phyloP scores from a whole-genome alignment of 2,113 vertebrate species.

The Gymnobelideus leadbeateri region DNA sequence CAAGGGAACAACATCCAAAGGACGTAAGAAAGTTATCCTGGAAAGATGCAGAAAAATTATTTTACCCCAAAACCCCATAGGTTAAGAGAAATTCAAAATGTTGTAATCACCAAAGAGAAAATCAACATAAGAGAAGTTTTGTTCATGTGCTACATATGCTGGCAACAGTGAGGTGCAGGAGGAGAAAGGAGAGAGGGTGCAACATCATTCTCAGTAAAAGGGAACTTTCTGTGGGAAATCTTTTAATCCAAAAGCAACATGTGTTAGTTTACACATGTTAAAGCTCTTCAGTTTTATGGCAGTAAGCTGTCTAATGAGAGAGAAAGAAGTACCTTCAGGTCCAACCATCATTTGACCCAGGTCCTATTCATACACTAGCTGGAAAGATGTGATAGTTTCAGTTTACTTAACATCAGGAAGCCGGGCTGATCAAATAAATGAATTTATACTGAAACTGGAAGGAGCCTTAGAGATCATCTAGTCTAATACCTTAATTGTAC shows the following conservation, averaged over 20 bases:
- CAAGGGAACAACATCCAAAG: background rate
- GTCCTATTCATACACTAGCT: background rate
- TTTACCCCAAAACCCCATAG: background rate
- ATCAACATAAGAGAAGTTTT: background rate
- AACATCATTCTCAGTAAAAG: background rate
- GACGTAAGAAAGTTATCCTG: background rate
- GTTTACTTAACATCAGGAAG: background rate
- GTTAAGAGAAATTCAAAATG: background rate
- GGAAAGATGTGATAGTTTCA: background rate
- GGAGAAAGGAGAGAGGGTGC: background rate
- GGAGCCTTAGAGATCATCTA: background rate
- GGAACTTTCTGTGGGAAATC: background rate
- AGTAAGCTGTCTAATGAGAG: background rate
- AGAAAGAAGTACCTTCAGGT: background rate
- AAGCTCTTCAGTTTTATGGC: constrained; percentile 9
- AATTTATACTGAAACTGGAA: background rate
- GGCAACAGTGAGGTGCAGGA: background rate
- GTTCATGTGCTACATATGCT: background rate
- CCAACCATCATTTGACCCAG: background rate
- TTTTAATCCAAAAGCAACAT: background rate
- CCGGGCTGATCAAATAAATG: background rate
- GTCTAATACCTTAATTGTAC: background rate
- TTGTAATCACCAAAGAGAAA: background rate
- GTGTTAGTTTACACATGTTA: background rate
- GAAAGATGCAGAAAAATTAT: background rate